Percentiles rank a stretch among this genome's conserved stretches.
Conservation (phyloP, 2,113 vertebrate species). For the Panthera tigris region DNA sequence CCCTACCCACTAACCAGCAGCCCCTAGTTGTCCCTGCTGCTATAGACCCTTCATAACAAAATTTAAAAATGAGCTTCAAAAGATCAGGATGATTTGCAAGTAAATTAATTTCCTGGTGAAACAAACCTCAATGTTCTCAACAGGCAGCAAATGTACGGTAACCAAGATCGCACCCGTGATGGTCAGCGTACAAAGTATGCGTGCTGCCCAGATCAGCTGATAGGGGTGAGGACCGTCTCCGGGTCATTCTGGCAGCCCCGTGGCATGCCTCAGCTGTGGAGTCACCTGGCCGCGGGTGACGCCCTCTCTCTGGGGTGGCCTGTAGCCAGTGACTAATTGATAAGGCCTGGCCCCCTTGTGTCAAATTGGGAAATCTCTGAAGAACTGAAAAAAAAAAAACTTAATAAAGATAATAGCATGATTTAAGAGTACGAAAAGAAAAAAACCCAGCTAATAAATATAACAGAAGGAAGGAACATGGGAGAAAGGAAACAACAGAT, state of each 20-base stretch:
- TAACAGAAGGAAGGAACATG: background rate
- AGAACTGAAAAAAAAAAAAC: background rate
- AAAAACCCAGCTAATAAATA: background rate
- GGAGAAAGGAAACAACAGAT: background rate
- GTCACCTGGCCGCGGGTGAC: background rate
- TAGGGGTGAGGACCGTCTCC: background rate
- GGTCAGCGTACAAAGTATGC: accelerated
- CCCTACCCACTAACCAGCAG: background rate
- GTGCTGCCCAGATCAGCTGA: background rate
- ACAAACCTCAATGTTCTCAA: background rate
- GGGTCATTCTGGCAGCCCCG: background rate
- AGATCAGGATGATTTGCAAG: background rate
- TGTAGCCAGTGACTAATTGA: background rate
- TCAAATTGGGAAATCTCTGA: background rate
- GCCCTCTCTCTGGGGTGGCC: background rate
- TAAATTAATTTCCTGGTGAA: background rate
- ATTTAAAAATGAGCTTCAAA: background rate
- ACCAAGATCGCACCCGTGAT: background rate
- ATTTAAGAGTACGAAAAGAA: background rate
- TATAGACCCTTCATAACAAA: background rate
- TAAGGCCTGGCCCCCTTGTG: background rate
- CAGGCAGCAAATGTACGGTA: background rate
- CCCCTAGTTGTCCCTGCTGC: background rate
- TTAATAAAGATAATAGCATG: background rate
- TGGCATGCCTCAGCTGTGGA: background rate